These are phyloP conservation scores for Palythoa grandis DNA, from an alignment of 92 coral and sea anemone genomes.

Conservation along the genomic window DNA sequence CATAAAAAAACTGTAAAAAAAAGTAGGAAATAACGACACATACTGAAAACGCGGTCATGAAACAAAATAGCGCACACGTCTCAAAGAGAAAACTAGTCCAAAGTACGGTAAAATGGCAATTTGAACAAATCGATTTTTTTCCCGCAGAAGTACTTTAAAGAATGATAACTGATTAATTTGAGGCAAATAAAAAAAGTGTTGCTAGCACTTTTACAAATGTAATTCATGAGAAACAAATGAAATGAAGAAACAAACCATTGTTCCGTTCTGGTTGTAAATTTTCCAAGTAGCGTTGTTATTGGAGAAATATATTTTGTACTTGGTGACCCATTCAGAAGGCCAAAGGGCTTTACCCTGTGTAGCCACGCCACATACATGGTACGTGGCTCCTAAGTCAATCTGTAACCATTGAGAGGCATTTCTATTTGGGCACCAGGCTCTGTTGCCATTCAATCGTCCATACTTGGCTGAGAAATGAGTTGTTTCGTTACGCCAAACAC, in stretches of 20 bases:
- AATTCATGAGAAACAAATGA: not conserved
- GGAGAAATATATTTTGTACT: constrained; percentile 52
- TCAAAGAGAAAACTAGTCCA: too few relatives aligned
- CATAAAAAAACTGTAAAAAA: too few relatives aligned
- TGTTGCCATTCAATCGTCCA: constrained; percentile 64
- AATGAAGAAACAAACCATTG: constrained; percentile 1
- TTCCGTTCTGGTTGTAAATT: not conserved
- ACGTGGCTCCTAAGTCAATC: constrained; percentile 62
- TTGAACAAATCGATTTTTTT: too few relatives aligned
- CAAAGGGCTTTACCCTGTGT: constrained; percentile 65
- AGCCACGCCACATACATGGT: constrained; percentile 68
- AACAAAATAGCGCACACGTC: too few relatives aligned
- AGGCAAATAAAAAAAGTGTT: too few relatives aligned
- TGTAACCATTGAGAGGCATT: constrained; percentile 54
- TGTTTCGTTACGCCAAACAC: constrained; percentile 40
- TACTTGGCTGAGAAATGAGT: constrained; percentile 54
- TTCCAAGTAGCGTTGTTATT: constrained; percentile 53
- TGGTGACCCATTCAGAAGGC: constrained; percentile 49
- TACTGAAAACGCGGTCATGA: too few relatives aligned
- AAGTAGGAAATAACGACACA: too few relatives aligned
- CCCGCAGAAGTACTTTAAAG: too few relatives aligned
- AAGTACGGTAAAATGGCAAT: too few relatives aligned
- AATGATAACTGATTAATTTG: too few relatives aligned
- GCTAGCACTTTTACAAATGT: not conserved
- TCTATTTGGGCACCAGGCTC: constrained; percentile 68